Conservation (phyloP, 2,888 invertebrate species). For the Melanargia galathea region DNA sequence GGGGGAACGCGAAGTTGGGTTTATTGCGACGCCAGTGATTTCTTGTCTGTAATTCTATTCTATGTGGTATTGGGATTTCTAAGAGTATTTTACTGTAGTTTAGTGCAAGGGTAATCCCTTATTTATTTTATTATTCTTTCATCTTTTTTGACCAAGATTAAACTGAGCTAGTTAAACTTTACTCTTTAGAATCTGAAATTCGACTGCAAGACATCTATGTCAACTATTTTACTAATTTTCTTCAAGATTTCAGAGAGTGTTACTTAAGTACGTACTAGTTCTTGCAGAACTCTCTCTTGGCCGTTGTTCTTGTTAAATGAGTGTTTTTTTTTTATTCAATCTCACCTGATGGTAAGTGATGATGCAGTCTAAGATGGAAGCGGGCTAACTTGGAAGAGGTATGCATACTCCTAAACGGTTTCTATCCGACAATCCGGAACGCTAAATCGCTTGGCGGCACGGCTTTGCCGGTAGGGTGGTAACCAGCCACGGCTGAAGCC, state of each 20-base stretch:
- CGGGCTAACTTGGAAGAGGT: no score
- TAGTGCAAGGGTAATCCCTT: no score
- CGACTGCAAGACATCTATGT: constrained; percentile 17
- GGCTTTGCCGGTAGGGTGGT: no score
- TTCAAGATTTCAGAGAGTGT: constrained; percentile 21
- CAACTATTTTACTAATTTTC: constrained; percentile 32
- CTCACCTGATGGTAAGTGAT: no score
- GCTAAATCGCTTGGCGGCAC: no score
- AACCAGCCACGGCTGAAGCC: no score
- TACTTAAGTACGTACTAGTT: constrained; percentile 20
- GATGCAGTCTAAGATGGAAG: no score
- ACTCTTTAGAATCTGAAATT: background rate
- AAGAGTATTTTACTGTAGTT: constrained; percentile 34
- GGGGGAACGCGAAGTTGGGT: constrained; percentile 36
- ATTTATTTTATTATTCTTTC: no score
- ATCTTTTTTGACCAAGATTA: background rate
- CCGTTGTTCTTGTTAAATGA: background rate
- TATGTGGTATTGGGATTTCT: constrained; percentile 19
- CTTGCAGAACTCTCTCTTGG: background rate
- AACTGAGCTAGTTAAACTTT: background rate
- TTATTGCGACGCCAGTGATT: constrained; percentile 25
- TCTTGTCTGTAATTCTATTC: constrained; percentile 18
- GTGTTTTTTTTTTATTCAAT: no score
- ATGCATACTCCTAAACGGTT: no score
- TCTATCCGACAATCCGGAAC: no score